Evolutionary conservation across 2,888 invertebrate species (phyloP).

Genomic region (Heliconius aoede): DNA sequence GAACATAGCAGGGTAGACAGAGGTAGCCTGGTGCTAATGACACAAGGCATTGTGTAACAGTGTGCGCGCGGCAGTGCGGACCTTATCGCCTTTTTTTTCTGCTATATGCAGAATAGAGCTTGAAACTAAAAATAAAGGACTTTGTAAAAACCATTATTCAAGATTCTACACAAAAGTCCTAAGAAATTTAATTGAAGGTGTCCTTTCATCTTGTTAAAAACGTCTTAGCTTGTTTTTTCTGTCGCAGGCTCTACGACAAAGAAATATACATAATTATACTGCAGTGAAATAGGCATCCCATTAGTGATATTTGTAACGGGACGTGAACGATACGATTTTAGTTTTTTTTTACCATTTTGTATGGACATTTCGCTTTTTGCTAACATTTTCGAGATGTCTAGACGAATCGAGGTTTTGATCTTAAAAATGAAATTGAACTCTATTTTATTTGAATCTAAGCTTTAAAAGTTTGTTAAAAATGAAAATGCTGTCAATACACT

Average conservation of each 20-base stretch:
- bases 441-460: conserved; percentile 3
- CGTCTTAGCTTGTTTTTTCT: conserved; percentile 23
- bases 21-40: too few relatives aligned
- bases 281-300: conserved; percentile 1
- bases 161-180: conserved; percentile 8
- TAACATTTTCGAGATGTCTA: conserved; percentile 25
- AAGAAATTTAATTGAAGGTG: conserved; percentile 21
- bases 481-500: neutral
- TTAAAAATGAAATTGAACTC: neutral
- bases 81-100: neutral
- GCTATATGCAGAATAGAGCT: neutral
- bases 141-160: neutral
- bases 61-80: too few relatives aligned
- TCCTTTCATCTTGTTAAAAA: conserved; percentile 24
- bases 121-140: neutral
- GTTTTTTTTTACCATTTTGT: neutral
- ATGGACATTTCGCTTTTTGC: neutral
- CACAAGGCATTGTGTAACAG: too few relatives aligned
- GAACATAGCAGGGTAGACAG: too few relatives aligned
- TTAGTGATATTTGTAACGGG: conserved; percentile 11
- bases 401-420: conserved; percentile 12
- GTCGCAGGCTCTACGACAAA: conserved; percentile 11
- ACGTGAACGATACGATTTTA: conserved; percentile 25
- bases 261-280: conserved; percentile 10
- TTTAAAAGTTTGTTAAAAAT: neutral